A percentile compares a stretch with the other conserved stretches of the same genome.
phyloP scores from a whole-genome alignment of 2,797 vertebrate genomes.

The Arrhamphus sclerolepis region DNA sequence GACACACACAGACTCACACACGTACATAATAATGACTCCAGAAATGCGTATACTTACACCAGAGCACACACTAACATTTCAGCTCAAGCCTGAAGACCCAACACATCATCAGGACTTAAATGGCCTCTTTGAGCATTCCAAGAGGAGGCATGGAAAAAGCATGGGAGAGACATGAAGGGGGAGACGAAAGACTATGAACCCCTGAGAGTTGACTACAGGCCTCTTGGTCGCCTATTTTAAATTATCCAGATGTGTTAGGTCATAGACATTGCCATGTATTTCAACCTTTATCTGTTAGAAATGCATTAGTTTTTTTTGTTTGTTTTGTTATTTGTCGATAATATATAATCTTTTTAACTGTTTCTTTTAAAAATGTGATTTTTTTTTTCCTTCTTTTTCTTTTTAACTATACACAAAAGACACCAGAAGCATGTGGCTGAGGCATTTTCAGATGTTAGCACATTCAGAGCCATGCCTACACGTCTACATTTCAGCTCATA shows the following conservation, averaged over 20 bases:
- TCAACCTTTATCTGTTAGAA: constrained; percentile 80
- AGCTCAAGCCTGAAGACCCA: constrained; percentile 68
- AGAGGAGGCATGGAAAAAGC: constrained; percentile 59
- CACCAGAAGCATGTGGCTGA: constrained; percentile 22
- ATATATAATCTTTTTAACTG: constrained; percentile 80
- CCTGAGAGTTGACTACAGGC: constrained; percentile 73
- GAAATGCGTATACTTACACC: constrained; percentile 51
- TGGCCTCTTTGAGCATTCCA: constrained; percentile 78
- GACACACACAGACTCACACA: constrained; percentile 18
- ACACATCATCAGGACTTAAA: constrained; percentile 72
- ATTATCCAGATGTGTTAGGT: constrained; percentile 79
- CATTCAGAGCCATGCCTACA: constrained; percentile 37
- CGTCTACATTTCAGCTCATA: constrained; percentile 46
- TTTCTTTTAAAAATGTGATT: constrained; percentile 75
- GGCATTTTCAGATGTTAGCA: constrained; percentile 40
- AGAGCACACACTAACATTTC: constrained; percentile 74
- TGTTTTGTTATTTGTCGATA: constrained; percentile 62
- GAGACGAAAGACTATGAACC: constrained; percentile 63
- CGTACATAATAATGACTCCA: constrained; percentile 38
- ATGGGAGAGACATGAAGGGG: constrained; percentile 52
- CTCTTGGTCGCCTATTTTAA: constrained; percentile 74
- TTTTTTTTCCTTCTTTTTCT: constrained; percentile 16
- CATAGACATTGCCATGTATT: constrained; percentile 77
- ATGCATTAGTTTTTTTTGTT: constrained; percentile 64
- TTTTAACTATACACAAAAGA: constrained; percentile 62